Evolutionary conservation across 2,888 invertebrate species (phyloP).

Genomic region (Aspidiotus rigidus): DNA sequence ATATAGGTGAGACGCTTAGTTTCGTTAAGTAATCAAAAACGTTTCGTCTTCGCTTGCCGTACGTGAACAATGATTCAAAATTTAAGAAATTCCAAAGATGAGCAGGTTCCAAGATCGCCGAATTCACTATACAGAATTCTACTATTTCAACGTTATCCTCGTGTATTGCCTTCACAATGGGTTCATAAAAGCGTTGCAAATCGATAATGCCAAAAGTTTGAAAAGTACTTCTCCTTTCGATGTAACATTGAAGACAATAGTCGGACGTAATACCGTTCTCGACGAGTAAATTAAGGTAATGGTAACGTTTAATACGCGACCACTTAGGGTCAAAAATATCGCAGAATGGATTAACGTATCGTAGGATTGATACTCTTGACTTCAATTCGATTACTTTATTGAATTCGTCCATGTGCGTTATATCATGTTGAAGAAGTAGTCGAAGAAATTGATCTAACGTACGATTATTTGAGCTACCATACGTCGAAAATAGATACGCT

Average conservation of each 20-base stretch:
- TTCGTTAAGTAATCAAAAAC: neutral
- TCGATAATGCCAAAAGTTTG: neutral
- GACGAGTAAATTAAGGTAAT: neutral
- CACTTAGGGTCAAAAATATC: conserved; percentile 12
- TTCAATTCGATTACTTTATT: neutral
- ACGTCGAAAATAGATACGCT: conserved; percentile 14
- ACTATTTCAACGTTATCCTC: conserved; percentile 6
- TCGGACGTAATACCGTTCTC: conserved; percentile 3
- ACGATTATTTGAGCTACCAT: neutral
- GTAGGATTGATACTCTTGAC: neutral
- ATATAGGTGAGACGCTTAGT: conserved; percentile 2
- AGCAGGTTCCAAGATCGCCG: conserved; percentile 19
- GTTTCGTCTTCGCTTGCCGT: neutral
- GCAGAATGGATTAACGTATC: conserved; percentile 8
- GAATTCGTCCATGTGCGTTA: neutral
- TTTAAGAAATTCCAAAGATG: neutral
- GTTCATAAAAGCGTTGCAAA: conserved; percentile 12
- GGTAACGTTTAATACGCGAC: neutral
- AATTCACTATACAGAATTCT: conserved; percentile 1
- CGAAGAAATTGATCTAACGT: neutral
- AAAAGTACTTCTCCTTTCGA: neutral
- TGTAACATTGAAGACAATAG: conserved; percentile 11
- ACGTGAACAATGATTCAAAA: neutral
- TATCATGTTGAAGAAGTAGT: neutral
- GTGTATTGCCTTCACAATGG: conserved; percentile 12